Base-by-base conservation (phyloP, 1,140 invertebrate species). In the Lucilia sericata region DNA sequence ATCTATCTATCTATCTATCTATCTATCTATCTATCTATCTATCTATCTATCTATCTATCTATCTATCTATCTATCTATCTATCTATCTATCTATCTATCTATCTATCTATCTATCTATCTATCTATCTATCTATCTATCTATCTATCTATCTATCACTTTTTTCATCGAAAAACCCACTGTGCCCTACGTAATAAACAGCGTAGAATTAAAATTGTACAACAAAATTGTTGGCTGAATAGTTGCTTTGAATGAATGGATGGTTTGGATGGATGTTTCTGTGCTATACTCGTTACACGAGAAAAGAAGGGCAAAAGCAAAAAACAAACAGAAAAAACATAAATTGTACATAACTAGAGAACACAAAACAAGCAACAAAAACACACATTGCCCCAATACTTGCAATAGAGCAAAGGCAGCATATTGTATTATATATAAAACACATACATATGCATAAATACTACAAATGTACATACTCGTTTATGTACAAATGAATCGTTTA, bases 281-380 rank as follows among this genome's bases (percentile, higher is more conserved):
- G 9, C 5, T 30, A 12, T 49, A 49, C 9, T 12, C 1, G 49
- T 49, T 49, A 9, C 17, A 65, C 60, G n/a, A 19, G 60, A 30
- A 60, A 14, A 70, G 65, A 70, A 70, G 65, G 65, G 19, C n/a
- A 70, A 70, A 30, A 70, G 65, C n/a, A 70, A 70, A 70, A 70
- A 5, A 65, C 1, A 70, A 70, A 70, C n/a, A 2, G 12, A 70
- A 10, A 10, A 10, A 70, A 21, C 19, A 70, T 21, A 70, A 0
- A 70, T 30, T 30, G 25, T 30, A 30, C 25, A 70, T 19, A 19
- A 7, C 65, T 8, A 21, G 14, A n/a, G n/a, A 7, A 60, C 4
- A 60, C 55, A 60, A 60, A 7, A 30, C 1, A 30, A 70, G n/a
- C 65, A 70, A 70, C n/a, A 21, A 21, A 3, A 21, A 21, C 3